These are phyloP conservation scores for Podarcis lilfordi DNA, from an alignment of 2,797 vertebrate species.

Conservation along the genomic window DNA sequence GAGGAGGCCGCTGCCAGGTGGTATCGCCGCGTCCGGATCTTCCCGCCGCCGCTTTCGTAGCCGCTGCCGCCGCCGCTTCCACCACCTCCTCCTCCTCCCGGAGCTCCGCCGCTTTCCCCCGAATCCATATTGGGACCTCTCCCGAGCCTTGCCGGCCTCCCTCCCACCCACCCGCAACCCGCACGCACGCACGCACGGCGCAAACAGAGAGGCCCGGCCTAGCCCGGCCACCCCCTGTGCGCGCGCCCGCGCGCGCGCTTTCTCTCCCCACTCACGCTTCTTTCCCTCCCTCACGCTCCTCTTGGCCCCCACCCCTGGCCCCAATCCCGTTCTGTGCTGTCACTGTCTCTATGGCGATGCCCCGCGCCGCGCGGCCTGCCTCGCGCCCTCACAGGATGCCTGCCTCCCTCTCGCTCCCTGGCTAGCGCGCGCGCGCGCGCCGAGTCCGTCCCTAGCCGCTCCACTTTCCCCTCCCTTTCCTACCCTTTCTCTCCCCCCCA, in stretches of 20 bases:
- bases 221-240: not conserved
- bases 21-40: constrained; percentile 71
- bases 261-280: not conserved
- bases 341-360: constrained; percentile 42
- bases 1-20: constrained; percentile 61
- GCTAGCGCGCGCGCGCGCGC: not conserved
- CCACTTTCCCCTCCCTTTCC: not conserved
- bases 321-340: constrained; percentile 36
- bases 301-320: not conserved
- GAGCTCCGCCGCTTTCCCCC: constrained; percentile 19
- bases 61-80: not conserved
- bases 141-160: not conserved
- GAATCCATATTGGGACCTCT: constrained; percentile 57
- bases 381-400: constrained; percentile 20
- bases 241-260: not conserved
- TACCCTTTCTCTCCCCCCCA: not conserved
- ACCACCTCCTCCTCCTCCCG: not conserved
- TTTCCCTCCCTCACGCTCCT: not conserved
- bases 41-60: constrained; percentile 53
- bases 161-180: not conserved
- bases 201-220: constrained; percentile 25
- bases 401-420: not conserved
- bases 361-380: constrained; percentile 10
- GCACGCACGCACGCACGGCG: constrained; percentile 7
- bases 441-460: not conserved